phyloP scores from a whole-genome alignment of 2,888 invertebrate species.

The Trissoscelio sp. region DNA sequence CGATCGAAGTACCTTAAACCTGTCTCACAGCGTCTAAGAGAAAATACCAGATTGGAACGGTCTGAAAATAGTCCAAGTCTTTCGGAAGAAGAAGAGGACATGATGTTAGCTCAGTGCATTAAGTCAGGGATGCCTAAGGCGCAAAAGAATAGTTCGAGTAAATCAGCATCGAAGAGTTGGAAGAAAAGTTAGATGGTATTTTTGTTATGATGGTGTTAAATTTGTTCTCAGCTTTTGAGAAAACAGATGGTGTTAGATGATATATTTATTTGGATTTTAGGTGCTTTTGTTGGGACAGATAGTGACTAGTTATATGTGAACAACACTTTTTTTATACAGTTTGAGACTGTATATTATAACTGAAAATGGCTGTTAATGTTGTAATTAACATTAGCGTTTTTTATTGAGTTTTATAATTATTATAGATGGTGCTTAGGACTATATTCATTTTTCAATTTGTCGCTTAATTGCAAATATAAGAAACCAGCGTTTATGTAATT shows the following conservation, averaged over 20 bases:
- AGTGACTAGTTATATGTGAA: slow-evolving; percentile 12
- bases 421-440: too few species aligned
- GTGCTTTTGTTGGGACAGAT: slow-evolving; percentile 38
- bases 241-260: neutral
- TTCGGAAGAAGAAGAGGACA: slow-evolving; percentile 85
- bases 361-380: slow-evolving; percentile 3
- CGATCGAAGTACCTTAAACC: slow-evolving; percentile 57
- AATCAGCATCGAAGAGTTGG: slow-evolving; percentile 32
- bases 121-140: slow-evolving; percentile 87
- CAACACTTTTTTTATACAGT: neutral
- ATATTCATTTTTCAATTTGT: neutral
- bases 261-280: slow-evolving; percentile 34
- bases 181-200: slow-evolving; percentile 61
- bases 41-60: slow-evolving; percentile 70
- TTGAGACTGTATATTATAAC: neutral
- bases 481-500: neutral
- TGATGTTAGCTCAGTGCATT: slow-evolving; percentile 88
- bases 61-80: slow-evolving; percentile 87
- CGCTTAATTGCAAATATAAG: neutral
- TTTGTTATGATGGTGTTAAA: too few species aligned
- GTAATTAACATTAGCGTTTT: too few species aligned
- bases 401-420: too few species aligned
- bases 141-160: slow-evolving; percentile 36
- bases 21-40: neutral
- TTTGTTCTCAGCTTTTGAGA: neutral